Evolutionary conservation across 2,797 vertebrate genomes (phyloP).

Genomic region (Hapalemur alaotrensis): DNA sequence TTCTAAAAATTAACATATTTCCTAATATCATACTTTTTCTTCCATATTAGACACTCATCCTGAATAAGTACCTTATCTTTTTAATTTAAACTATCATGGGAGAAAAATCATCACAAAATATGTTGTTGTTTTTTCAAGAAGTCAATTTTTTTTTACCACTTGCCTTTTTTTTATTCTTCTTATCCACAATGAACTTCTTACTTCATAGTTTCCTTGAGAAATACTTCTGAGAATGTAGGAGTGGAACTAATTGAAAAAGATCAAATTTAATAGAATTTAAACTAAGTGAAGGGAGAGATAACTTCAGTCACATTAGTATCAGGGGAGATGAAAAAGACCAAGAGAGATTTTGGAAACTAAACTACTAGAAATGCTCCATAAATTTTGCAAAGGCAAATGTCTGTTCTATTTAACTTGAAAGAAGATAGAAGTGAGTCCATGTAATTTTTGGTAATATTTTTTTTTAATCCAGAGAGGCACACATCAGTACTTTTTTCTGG

Average conservation of each 20-base stretch:
- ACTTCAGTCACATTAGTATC: slow-evolving; percentile 20
- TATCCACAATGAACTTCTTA: background rate
- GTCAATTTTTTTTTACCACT: background rate
- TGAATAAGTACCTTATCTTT: background rate
- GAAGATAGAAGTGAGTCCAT: background rate
- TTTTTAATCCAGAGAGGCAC: background rate
- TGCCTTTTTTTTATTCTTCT: background rate
- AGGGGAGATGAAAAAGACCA: slow-evolving; percentile 25
- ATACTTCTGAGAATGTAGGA: slow-evolving; percentile 10
- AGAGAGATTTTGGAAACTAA: background rate
- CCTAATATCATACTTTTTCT: background rate
- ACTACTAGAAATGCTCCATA: background rate
- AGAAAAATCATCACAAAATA: slow-evolving; percentile 30
- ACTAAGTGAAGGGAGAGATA: slow-evolving; percentile 52
- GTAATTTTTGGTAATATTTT: background rate
- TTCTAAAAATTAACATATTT: background rate
- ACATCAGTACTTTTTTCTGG: background rate
- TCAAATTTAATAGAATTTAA: slow-evolving; percentile 67
- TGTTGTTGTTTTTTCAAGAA: background rate
- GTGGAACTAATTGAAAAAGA: slow-evolving; percentile 71
- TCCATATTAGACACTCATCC: background rate
- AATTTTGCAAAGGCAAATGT: background rate
- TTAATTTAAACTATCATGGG: background rate
- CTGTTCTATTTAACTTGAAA: background rate
- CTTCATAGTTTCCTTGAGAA: slow-evolving; percentile 45